Evolutionary conservation across 2,113 vertebrate species (phyloP), one percentile per base, ranked within the genome.

Genomic region (Chitala chitala): DNA sequence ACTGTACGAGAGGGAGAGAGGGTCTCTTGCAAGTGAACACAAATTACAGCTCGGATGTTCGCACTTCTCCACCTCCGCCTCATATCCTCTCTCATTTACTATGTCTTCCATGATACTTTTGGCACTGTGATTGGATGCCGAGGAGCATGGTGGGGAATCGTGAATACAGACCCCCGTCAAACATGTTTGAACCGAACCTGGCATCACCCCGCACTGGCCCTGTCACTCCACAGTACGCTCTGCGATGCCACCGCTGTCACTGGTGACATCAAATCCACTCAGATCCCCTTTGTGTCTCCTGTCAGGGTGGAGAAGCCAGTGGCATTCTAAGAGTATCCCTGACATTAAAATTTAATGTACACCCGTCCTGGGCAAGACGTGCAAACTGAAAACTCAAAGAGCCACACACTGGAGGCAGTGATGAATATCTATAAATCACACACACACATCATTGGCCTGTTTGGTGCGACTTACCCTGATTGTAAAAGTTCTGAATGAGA

Each of bases 1-100:
- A 74, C 76, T 71, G 81, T 26, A 29, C 24, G 54, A 24, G 50
- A 22, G 15, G 42, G 26, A 73, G 78, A 71, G 63, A 72, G 76
- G 72, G 36, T 65, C 51, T 51, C 66, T n/a, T n/a, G 55, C 66
- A 76, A 78, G n/a, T n/a, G 72, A 79, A 76, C 69, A 26, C 10
- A 22, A 38, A 73, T 70, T 74, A 56, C 55, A 36, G 56, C 51
- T 59, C 36, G 51, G 9, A 7, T 38, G 46, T 61, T 31, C 15
- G 1, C 38, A 56, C 24, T 42, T 24, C 61, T 48, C 40, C 12
- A 33, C 20, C 24, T 31, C 48, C 22, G 8, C 6, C 58, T 15
- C 22, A 46, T 22, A 31, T 9, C 22, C 58, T 44, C 31, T 46
- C 29, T 13, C 3, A 40, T n/a, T 31, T 36, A 9, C 24, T 8